Base-by-base conservation (phyloP, 2,888 invertebrate species). In the Cryptophagus acutangulus region DNA sequence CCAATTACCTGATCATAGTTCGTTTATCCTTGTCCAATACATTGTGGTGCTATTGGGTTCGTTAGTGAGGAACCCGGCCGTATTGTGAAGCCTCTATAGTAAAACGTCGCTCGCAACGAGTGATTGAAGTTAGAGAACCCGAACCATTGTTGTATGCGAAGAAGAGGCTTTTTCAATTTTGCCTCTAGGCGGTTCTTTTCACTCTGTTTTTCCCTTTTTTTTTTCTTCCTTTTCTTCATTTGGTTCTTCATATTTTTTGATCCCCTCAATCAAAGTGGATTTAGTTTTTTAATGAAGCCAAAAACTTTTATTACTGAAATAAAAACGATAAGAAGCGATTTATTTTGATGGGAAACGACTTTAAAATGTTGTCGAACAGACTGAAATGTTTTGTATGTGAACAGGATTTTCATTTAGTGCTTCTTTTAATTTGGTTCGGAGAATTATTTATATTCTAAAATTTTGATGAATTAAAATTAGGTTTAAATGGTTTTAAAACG, bases 1-100 rank as follows among this genome's bases (percentile, higher is more conserved):
- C 46, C 49, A 49, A 51, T 51, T 49, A 51, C 47, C 45, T 29
- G 51, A 49, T 51, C 51, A 51, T 33, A 40, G 33, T 43, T 33
- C 33, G 29, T 42, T 45, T 34, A 18, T 46, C 45, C 37, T 40
- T 34, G 30, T 45, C 40, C 38, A 35, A n/a, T n/a, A n/a, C n/a
- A n/a, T n/a, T n/a, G n/a, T n/a, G n/a, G n/a, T n/a, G 13, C 37
- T 25, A 36, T 33, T 38, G 38, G 38, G 41, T 42, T 42, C 44
- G 46, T 43, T 46, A 43, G 43, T 41, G 38, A 40, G 25, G 39
- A 43, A 37, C 43, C 40, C 48, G 42, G 46, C 45, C 38, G 46
- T 49, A 49, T 49, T 44, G 49, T 49, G 49, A 43, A 17, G 31
- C 17, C 20, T 26, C 39, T 43, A 39, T 44, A 38, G 26, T 43